These are phyloP conservation scores for Athetis lepigone DNA, from an alignment of 2,888 invertebrate species.

Conservation along the genomic window DNA sequence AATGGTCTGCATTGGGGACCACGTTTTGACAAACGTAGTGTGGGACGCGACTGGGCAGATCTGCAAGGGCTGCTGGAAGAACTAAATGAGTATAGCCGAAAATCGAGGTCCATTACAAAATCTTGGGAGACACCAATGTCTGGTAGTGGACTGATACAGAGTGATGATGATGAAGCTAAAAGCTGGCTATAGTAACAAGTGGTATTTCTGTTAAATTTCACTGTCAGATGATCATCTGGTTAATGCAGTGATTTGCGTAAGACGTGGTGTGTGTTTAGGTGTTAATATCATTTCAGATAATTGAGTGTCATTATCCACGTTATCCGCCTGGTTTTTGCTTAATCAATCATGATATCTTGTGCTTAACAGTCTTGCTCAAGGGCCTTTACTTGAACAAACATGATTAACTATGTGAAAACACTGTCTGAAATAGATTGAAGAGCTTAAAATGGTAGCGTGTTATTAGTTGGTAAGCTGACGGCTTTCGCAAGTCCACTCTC, in stretches of 20 bases:
- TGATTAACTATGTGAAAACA: constrained; percentile 31
- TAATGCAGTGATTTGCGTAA: constrained; percentile 63
- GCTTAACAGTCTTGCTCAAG: constrained; percentile 40
- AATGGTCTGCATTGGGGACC: no score
- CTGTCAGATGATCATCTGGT: constrained; percentile 31
- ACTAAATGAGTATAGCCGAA: no score
- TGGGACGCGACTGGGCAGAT: no score
- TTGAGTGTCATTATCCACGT: constrained; percentile 56
- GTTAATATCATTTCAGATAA: constrained; percentile 60
- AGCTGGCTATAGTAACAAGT: not conserved
- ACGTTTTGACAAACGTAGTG: no score
- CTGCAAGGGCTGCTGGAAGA: no score
- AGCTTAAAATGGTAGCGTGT: constrained; percentile 9
- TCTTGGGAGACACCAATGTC: no score
- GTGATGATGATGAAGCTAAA: no score
- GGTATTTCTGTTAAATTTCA: constrained; percentile 7
- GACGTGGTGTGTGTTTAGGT: constrained; percentile 59
- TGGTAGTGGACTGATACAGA: no score
- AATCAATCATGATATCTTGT: constrained; percentile 50
- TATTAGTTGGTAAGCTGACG: no score
- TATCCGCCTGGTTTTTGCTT: constrained; percentile 55
- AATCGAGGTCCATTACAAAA: no score
- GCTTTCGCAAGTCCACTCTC: no score
- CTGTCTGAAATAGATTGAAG: constrained; percentile 25
- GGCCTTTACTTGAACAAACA: constrained; percentile 17